These are phyloP conservation scores for Synanthedon tipuliformis DNA, from an alignment of 2,888 invertebrate genomes.

Conservation along the genomic window DNA sequence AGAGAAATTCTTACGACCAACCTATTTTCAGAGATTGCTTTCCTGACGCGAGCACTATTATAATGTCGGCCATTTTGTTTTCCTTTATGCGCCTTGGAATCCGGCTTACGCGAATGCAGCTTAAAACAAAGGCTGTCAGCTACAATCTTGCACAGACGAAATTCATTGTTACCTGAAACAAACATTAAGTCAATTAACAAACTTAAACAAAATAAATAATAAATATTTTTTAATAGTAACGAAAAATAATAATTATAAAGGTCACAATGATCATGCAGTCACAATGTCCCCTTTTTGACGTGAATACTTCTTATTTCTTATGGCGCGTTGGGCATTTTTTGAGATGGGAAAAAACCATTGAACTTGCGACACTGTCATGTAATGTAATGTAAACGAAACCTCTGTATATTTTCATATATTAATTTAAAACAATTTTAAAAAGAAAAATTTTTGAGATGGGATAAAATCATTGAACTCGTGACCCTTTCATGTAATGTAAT, in stretches of 20 bases:
- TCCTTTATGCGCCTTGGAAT: background rate
- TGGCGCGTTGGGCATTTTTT: too few species aligned
- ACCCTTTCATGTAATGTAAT: too few species aligned
- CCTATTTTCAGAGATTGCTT: background rate
- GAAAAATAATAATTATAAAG: background rate
- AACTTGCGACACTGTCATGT: too few species aligned
- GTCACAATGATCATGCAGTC: too few species aligned
- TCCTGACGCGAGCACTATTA: background rate
- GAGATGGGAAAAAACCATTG: too few species aligned
- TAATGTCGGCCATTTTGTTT: background rate
- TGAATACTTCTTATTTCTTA: too few species aligned
- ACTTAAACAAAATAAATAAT: background rate
- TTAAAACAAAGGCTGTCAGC: background rate
- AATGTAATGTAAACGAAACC: too few species aligned
- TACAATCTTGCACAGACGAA: background rate
- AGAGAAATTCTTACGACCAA: background rate
- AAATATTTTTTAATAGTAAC: background rate
- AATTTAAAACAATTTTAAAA: too few species aligned
- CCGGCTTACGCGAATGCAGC: background rate
- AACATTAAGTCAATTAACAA: background rate
- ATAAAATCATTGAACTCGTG: too few species aligned
- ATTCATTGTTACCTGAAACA: constrained; percentile 6
- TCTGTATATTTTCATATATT: too few species aligned
- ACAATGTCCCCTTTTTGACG: too few species aligned
- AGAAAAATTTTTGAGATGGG: too few species aligned